Percentiles rank a stretch among this genome's conserved stretches.
These are phyloP conservation scores for Nyctibius bracteatus DNA, from an alignment of 2,113 vertebrate species.

Conservation along the genomic window DNA sequence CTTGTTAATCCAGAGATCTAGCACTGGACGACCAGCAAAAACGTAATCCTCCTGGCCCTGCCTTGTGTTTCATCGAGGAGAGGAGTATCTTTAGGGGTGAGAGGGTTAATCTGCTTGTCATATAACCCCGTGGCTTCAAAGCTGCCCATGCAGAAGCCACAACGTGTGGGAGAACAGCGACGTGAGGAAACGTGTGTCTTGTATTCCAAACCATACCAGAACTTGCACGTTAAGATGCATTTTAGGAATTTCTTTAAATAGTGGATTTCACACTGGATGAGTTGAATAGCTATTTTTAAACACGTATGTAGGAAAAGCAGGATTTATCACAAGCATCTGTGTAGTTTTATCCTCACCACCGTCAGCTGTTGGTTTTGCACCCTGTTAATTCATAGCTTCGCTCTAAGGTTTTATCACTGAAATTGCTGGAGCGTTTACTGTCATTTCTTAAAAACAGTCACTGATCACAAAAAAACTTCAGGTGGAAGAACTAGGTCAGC, in stretches of 20 bases:
- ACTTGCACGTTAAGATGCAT: fast-evolving
- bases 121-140: neutral
- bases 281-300: neutral
- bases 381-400: neutral
- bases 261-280: neutral
- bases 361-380: neutral
- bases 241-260: neutral
- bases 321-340: neutral
- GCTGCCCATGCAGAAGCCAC: neutral
- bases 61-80: neutral
- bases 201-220: neutral
- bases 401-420: neutral
- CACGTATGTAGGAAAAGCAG: neutral
- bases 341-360: neutral
- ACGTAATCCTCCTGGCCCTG: neutral
- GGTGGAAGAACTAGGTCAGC: neutral
- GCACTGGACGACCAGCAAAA: neutral
- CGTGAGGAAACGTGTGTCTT: fast-evolving
- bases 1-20: neutral
- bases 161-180: fast-evolving
- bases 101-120: neutral
- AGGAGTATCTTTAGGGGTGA: neutral
- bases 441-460: neutral
- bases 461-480: neutral
- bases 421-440: neutral